These are phyloP conservation scores for Calyptomena viridis DNA, from an alignment of 2,113 vertebrate species.

Conservation along the genomic window DNA sequence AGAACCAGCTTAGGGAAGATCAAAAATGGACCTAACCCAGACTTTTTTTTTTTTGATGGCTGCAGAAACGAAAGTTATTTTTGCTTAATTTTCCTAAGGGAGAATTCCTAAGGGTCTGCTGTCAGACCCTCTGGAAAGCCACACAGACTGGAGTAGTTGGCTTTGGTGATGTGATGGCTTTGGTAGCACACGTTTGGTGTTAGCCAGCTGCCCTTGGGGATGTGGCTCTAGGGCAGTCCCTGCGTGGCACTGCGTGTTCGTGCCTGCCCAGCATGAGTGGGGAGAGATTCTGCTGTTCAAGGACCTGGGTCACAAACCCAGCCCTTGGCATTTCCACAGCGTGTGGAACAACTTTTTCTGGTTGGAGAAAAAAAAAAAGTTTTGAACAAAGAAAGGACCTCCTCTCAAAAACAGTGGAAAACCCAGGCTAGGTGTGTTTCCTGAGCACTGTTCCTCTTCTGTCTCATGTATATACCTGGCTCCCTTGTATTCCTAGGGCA, in stretches of 20 bases:
- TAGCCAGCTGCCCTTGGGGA: not conserved
- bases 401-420: not conserved
- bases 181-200: not conserved
- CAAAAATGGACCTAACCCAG: not conserved
- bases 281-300: not conserved
- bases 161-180: not conserved
- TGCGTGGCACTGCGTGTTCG: accelerated
- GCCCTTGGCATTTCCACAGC: not conserved
- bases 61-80: not conserved
- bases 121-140: not conserved
- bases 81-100: not conserved
- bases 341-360: not conserved
- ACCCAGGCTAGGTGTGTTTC: not conserved
- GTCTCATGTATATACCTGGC: too few species aligned
- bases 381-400: not conserved
- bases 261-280: not conserved
- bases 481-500: not conserved
- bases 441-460: not conserved
- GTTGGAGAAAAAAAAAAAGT: not conserved
- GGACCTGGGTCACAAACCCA: not conserved
- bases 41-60: not conserved
- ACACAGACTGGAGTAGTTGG: accelerated
- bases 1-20: not conserved
- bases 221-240: not conserved
- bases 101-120: not conserved